phyloP scores from a whole-genome alignment of 2,113 vertebrate species.

The Stigmatopora argus region DNA sequence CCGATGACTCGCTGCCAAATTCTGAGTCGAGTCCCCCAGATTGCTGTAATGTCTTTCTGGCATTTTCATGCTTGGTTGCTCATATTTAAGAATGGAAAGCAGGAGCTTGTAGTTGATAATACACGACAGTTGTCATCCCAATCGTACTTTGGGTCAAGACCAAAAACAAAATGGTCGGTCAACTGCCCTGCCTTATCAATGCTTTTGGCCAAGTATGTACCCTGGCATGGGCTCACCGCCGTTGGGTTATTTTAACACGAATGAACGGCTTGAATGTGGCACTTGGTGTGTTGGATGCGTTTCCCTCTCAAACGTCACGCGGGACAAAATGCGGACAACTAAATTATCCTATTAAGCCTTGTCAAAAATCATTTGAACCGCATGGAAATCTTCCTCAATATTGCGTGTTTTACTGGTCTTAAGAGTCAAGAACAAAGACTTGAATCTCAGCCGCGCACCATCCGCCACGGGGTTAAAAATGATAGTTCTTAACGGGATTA shows the following conservation, averaged over 20 bases:
- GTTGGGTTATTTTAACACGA: neutral
- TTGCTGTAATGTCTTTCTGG: constrained; percentile 61
- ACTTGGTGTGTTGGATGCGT: neutral
- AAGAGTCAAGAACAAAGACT: neutral
- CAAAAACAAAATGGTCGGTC: constrained; percentile 33
- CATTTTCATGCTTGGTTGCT: constrained; percentile 18
- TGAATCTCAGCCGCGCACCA: neutral
- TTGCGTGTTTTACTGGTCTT: neutral
- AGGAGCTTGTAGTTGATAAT: constrained; percentile 43
- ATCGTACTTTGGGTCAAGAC: neutral
- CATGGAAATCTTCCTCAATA: neutral
- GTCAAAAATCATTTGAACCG: neutral
- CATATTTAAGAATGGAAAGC: neutral
- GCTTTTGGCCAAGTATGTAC: neutral
- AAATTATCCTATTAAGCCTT: neutral
- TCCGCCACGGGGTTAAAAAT: neutral
- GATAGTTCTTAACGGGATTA: constrained; percentile 1
- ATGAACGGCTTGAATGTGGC: constrained; percentile 1
- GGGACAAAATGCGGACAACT: neutral
- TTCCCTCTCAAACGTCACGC: neutral
- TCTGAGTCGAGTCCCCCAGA: constrained; percentile 64
- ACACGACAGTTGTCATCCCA: constrained; percentile 53
- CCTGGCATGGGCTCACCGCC: neutral
- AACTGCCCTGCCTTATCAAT: constrained; percentile 64
- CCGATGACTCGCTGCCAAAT: constrained; percentile 60